Evolutionary conservation across 2,797 vertebrate genomes (phyloP).

Genomic region (Dermochelys coriacea): DNA sequence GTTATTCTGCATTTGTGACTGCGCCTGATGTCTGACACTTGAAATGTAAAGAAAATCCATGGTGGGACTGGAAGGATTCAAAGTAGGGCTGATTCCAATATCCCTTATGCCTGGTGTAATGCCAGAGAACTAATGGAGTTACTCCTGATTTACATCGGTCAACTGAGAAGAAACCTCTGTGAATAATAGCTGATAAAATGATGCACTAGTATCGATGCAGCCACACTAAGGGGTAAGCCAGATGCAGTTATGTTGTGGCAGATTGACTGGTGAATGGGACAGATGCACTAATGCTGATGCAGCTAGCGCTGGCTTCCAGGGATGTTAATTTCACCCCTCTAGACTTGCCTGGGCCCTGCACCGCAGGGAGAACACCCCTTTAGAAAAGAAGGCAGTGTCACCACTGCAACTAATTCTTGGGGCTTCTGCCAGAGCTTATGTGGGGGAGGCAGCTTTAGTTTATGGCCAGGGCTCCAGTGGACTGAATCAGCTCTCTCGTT

Average conservation of each 20-base stretch:
- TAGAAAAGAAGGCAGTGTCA: neutral
- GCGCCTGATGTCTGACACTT: neutral
- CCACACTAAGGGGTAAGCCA: neutral
- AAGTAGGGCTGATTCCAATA: neutral
- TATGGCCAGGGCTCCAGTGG: neutral
- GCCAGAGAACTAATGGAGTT: neutral
- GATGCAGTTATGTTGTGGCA: neutral
- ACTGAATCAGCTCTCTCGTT: neutral
- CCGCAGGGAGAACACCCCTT: neutral
- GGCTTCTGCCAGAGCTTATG: neutral
- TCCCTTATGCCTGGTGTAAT: neutral
- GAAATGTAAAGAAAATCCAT: neutral
- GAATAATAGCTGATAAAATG: conserved; percentile 16
- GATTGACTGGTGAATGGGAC: neutral
- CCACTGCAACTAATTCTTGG: neutral
- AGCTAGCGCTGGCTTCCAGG: neutral
- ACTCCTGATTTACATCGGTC: conserved; percentile 7
- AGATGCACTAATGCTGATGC: neutral
- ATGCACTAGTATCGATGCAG: neutral
- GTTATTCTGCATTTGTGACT: conserved; percentile 1
- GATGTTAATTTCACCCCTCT: no score
- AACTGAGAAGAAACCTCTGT: conserved; percentile 36
- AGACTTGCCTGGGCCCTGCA: neutral
- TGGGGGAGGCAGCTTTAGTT: neutral
- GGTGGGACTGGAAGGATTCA: neutral